These are phyloP conservation scores for Aspidapion aeneum DNA, from an alignment of 2,888 invertebrate species.

Conservation along the genomic window DNA sequence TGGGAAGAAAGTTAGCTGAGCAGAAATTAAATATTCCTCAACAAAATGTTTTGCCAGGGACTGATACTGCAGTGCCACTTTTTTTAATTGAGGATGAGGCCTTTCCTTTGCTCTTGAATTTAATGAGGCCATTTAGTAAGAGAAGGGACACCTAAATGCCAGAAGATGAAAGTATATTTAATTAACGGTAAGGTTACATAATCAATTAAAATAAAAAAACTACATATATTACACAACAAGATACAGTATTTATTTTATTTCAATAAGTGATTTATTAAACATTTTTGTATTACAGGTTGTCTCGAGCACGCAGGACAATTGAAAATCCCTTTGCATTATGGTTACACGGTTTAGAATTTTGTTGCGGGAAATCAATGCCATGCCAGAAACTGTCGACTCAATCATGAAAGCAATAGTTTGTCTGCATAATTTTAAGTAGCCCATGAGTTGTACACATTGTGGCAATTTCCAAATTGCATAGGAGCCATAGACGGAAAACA, in stretches of 20 bases:
- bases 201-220: neutral
- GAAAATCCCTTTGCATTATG: conserved; percentile 3
- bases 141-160: neutral
- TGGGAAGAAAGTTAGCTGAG: neutral
- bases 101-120: neutral
- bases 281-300: neutral
- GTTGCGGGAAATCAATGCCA: conserved; percentile 1
- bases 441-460: too few species aligned
- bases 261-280: neutral
- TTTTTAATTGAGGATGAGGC: conserved; percentile 1
- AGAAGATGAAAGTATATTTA: neutral
- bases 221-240: neutral
- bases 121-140: conserved; percentile 4
- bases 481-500: too few species aligned
- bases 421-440: conserved; percentile 7
- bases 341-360: neutral
- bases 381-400: neutral
- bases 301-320: neutral
- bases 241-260: neutral
- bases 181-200: conserved; percentile 1
- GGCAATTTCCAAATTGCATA: too few species aligned
- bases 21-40: neutral
- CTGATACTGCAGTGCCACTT: neutral
- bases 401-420: conserved; percentile 1
- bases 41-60: neutral